These are phyloP conservation scores for Trichogramma dendrolimi DNA, from an alignment of 2,888 invertebrate genomes.

Conservation along the genomic window DNA sequence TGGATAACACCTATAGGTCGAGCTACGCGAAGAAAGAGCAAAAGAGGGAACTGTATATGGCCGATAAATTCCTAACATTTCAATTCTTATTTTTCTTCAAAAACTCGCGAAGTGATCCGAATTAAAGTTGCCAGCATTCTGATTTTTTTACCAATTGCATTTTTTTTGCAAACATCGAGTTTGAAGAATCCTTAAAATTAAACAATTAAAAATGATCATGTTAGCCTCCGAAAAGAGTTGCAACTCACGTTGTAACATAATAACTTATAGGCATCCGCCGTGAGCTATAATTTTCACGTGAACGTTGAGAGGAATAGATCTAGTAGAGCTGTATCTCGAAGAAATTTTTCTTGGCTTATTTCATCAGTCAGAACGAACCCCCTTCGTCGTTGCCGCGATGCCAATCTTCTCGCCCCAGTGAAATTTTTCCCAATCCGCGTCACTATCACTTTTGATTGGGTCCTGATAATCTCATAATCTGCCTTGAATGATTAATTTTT, in stretches of 20 bases:
- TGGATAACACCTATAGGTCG: conserved; percentile 45
- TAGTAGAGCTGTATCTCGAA: conserved; percentile 27
- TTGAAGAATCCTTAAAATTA: neutral
- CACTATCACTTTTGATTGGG: conserved; percentile 27
- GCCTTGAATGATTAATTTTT: conserved; percentile 37
- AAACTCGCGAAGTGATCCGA: too few species aligned
- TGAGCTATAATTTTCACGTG: conserved; percentile 1
- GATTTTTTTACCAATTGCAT: neutral
- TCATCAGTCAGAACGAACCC: conserved; percentile 14
- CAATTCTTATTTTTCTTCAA: conserved; percentile 10
- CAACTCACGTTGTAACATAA: neutral
- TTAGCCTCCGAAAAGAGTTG: too few species aligned
- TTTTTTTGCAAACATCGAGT: neutral
- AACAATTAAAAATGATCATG: neutral
- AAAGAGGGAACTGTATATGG: conserved; percentile 10
- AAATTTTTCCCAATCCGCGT: conserved; percentile 17
- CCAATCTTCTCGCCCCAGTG: conserved; percentile 38
- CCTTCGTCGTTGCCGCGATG: conserved; percentile 30
- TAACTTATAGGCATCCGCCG: conserved; percentile 7
- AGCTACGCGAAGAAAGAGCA: conserved; percentile 4
- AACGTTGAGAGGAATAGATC: neutral
- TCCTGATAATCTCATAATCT: conserved; percentile 38
- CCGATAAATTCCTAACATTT: conserved; percentile 13
- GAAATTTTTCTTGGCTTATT: conserved; percentile 41
- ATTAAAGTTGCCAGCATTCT: too few species aligned